A percentile compares a stretch with the other conserved stretches of the same genome.
These are phyloP conservation scores for Shargacucullia verbasci DNA, from an alignment of 2,888 invertebrate genomes.

Conservation along the genomic window DNA sequence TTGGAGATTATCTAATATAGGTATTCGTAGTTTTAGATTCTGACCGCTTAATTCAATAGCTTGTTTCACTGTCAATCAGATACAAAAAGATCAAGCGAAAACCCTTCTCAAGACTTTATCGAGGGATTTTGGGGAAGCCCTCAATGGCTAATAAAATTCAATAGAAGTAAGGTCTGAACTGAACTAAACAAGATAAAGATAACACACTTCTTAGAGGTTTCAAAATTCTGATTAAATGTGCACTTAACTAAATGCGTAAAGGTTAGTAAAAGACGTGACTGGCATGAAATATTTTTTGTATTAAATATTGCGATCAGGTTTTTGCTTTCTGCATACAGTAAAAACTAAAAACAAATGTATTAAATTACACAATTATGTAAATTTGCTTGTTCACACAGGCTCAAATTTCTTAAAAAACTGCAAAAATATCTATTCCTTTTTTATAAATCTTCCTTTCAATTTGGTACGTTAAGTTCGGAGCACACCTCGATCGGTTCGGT, in stretches of 20 bases:
- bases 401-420: conserved; percentile 27
- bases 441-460: conserved; percentile 61
- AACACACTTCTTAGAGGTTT: too few species aligned
- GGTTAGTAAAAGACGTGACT: too few species aligned
- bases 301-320: too few species aligned
- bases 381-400: conserved; percentile 14
- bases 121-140: background rate
- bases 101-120: background rate
- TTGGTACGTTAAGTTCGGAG: conserved; percentile 70
- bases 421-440: conserved; percentile 42
- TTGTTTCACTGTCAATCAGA: too few species aligned
- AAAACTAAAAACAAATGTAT: conserved; percentile 1
- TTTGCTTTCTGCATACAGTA: too few species aligned
- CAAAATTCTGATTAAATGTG: too few species aligned
- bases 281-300: too few species aligned
- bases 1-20: too few species aligned
- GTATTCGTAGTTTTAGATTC: too few species aligned
- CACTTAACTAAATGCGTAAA: too few species aligned
- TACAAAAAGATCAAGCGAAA: background rate
- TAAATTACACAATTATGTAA: conserved; percentile 20
- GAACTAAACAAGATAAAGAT: too few species aligned
- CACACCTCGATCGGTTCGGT: conserved; percentile 77
- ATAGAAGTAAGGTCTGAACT: conserved; percentile 4
- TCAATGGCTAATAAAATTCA: background rate
- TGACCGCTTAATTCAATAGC: too few species aligned